Evolutionary conservation across 2,797 vertebrate genomes (phyloP), one percentile per base, ranked within the genome.

Genomic region (Cephalopachus bancanus): DNA sequence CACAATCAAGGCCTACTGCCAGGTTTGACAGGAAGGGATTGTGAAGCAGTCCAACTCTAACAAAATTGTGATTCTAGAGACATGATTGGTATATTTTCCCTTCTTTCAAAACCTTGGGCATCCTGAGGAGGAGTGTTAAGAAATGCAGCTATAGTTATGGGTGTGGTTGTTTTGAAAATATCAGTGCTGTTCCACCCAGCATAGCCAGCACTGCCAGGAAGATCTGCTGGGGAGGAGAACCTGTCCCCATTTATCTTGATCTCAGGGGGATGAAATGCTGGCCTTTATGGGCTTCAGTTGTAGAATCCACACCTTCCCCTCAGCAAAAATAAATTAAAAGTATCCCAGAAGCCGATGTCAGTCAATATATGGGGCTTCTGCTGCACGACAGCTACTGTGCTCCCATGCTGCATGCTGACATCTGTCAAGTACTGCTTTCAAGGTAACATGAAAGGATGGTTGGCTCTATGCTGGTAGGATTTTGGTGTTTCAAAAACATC

Each of bases 141-240:
- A 94, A 85, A 91, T 24, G 37, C 90, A 84, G 76, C 30, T 44
- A 24, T 79, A 78, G 67, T 44, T 62, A 49, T 83, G 90, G 96
- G 97, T 92, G 96, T 94, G 94, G 89, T 93, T 96, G 97, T 96
- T 97, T 95, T 89, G 93, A 91, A 97, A 93, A 94, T 57, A 57
- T 33, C 83, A 74, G 60, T 94, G 79, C 57, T 88, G 30, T 95
- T 92, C 95, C 93, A 33, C 28, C 28, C 71, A 44, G 44, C 44
- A 44, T 44, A 44, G 5, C 44, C 44, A 86, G 57, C 44, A 30
- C 16, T 59, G 60, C 87, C 93, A 95, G 84, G 93, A 96, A 94
- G 85, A 84, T 71, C 62, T 93, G 55, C n/a, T 64, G 28, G 81
- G 55, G 84, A 91, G 83, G 74, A 91, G 67, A 75, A 84, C 69